Evolutionary conservation across 2,888 invertebrate species (phyloP).

Genomic region (Amiota mariae): DNA sequence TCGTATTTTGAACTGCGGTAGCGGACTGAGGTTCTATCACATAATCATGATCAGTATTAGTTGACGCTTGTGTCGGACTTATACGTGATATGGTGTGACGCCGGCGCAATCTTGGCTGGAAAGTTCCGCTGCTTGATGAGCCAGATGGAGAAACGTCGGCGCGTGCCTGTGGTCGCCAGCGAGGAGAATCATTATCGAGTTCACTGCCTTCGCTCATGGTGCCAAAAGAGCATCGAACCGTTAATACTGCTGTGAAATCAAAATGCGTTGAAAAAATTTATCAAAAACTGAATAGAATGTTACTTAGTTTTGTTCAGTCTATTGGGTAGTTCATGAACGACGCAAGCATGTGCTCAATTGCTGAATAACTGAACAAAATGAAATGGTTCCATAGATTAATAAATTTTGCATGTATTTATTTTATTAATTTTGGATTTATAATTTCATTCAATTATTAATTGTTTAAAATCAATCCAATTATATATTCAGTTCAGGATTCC

Average conservation of each 20-base stretch:
- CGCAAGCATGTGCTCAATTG: too few species aligned
- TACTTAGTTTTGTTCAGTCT: too few species aligned
- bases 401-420: too few species aligned
- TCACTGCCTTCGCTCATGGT: constrained; percentile 19
- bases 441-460: too few species aligned
- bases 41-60: neutral
- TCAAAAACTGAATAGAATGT: neutral
- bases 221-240: neutral
- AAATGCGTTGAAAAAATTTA: neutral
- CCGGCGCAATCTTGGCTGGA: constrained; percentile 13
- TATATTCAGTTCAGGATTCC: too few species aligned
- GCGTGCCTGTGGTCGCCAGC: neutral
- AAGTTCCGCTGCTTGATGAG: neutral
- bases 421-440: too few species aligned
- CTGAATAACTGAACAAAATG: too few species aligned
- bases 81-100: neutral
- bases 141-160: neutral
- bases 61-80: constrained; percentile 2
- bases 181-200: neutral
- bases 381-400: too few species aligned
- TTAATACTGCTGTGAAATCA: neutral
- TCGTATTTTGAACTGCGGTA: neutral
- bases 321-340: too few species aligned
- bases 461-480: too few species aligned
- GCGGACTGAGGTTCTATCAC: neutral